Conservation (phyloP, 2,113 vertebrate species). For the Chaetorhynchus papuensis region DNA sequence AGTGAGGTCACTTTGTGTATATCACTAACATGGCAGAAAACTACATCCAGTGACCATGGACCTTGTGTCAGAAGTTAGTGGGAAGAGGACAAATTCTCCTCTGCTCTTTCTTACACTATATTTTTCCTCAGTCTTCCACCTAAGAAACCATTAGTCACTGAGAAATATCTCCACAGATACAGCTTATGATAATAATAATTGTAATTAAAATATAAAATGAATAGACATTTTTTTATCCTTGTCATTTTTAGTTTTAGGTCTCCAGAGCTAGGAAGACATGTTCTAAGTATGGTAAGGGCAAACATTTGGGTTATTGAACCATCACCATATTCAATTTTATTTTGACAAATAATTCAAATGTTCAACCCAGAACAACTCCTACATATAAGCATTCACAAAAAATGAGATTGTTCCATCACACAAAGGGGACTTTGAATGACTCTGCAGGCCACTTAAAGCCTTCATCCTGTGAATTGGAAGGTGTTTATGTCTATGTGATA, state of each 20-base stretch:
- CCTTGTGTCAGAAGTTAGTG: background rate
- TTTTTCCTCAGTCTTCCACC: background rate
- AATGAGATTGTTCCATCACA: background rate
- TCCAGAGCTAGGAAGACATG: background rate
- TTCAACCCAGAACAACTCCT: background rate
- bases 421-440: background rate
- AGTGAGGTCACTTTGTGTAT: accelerated
- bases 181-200: background rate
- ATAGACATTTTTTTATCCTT: background rate
- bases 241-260: background rate
- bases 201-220: background rate
- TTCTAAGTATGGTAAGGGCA: background rate
- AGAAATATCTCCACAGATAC: background rate
- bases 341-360: background rate
- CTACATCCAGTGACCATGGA: background rate
- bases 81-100: background rate
- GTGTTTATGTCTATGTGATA: background rate
- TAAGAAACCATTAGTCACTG: background rate
- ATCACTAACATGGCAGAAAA: background rate
- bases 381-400: background rate
- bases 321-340: background rate
- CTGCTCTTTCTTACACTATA: background rate
- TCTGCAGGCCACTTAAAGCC: background rate
- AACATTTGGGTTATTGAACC: background rate
- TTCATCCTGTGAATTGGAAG: background rate